Percentiles rank a stretch among this genome's conserved stretches.
phyloP scores from a whole-genome alignment of 2,797 vertebrate genomes.

The Catamblyrhynchus diadema region DNA sequence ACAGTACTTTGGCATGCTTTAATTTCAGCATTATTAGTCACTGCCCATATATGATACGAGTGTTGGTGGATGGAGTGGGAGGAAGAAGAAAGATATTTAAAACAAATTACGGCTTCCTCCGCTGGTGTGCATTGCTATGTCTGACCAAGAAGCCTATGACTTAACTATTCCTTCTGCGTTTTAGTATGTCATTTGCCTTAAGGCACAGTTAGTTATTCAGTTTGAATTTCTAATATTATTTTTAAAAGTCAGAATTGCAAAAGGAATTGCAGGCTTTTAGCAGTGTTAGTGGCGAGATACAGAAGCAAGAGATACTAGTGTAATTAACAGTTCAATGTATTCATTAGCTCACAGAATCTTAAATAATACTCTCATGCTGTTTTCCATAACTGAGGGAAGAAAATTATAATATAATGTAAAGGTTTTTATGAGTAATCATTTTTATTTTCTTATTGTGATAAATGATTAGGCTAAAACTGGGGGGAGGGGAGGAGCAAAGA shows the following conservation, averaged over 20 bases:
- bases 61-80: conserved; percentile 23
- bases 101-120: conserved; percentile 10
- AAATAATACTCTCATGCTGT: not conserved
- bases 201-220: not conserved
- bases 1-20: not conserved
- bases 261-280: not conserved
- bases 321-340: conserved; percentile 5
- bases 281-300: not conserved
- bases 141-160: not conserved
- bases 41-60: not conserved
- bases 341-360: not conserved
- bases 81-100: not conserved
- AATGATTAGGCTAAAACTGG: not conserved
- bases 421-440: conserved; percentile 2
- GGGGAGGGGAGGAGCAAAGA: rapidly evolving
- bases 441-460: not conserved
- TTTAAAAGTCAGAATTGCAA: not conserved
- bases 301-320: not conserved
- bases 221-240: conserved; percentile 25
- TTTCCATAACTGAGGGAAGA: not conserved
- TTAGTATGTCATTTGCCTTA: not conserved
- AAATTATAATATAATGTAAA: not conserved
- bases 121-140: not conserved
- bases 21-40: conserved; percentile 30
- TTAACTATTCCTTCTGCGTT: not conserved